Evolutionary conservation across 2,797 vertebrate species (phyloP).

Genomic region (Oryzias dopingdopingensis): DNA sequence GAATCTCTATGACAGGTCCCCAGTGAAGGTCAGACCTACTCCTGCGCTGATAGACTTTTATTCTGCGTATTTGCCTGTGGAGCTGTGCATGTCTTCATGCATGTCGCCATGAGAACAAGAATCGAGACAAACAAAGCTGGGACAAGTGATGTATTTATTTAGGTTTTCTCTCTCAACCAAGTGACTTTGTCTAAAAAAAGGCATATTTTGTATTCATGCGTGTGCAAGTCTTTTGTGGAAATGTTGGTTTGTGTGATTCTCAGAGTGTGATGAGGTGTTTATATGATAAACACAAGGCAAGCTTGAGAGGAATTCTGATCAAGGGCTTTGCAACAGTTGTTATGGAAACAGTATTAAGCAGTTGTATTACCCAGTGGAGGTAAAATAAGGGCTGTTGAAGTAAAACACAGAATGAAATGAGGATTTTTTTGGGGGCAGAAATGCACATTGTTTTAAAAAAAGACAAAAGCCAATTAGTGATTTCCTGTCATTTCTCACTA

Average conservation of each 20-base stretch:
- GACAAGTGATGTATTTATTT: conserved; percentile 45
- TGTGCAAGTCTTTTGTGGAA: conserved; percentile 58
- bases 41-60: conserved; percentile 46
- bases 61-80: conserved; percentile 21
- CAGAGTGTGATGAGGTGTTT: conserved; percentile 71
- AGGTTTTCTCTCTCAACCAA: conserved; percentile 29
- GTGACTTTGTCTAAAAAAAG: conserved; percentile 41
- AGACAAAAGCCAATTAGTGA: no score
- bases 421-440: conserved; percentile 66
- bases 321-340: conserved; percentile 82
- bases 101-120: conserved; percentile 27
- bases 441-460: conserved; percentile 49
- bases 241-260: conserved; percentile 46
- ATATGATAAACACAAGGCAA: conserved; percentile 75
- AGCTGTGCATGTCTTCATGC: conserved; percentile 24
- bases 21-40: conserved; percentile 70
- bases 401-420: conserved; percentile 60
- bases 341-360: conserved; percentile 79
- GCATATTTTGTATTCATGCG: conserved; percentile 56
- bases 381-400: conserved; percentile 75
- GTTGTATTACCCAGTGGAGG: conserved; percentile 68
- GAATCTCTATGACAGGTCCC: conserved; percentile 41
- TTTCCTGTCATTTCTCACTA: conserved; percentile 41
- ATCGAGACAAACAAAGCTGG: conserved; percentile 27
- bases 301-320: conserved; percentile 79